phyloP scores from a whole-genome alignment of 2,113 vertebrate genomes.

The Aramus guarauna region DNA sequence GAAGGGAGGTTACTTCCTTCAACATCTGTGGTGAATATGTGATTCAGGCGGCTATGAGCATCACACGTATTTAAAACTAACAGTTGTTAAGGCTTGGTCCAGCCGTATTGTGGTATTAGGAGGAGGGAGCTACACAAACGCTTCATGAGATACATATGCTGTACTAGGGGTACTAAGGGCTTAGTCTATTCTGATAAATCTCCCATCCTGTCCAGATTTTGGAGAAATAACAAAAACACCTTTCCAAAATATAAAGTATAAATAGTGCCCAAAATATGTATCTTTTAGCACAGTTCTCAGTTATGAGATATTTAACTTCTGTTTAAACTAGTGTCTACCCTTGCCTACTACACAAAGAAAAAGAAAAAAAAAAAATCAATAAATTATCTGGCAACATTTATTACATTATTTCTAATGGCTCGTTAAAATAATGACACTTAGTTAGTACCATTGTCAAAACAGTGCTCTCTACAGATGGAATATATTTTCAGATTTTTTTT shows the following conservation, averaged over 20 bases:
- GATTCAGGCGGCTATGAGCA: constrained; percentile 17
- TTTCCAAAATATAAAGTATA: neutral
- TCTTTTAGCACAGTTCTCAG: neutral
- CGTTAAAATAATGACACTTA: neutral
- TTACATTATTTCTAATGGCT: constrained; percentile 5
- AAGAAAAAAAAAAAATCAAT: neutral
- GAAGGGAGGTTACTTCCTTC: constrained; percentile 42
- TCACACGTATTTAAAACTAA: constrained; percentile 46
- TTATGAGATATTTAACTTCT: neutral
- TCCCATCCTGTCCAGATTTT: neutral
- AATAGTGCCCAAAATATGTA: neutral
- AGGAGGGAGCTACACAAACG: constrained; percentile 53
- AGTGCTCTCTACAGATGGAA: neutral
- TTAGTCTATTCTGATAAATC: neutral
- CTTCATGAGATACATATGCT: constrained; percentile 56
- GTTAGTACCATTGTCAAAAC: neutral
- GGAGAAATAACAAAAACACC: neutral
- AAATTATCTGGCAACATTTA: constrained; percentile 7
- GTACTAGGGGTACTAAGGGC: neutral
- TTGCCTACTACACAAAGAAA: neutral
- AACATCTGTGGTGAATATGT: constrained; percentile 54
- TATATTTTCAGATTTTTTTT: neutral
- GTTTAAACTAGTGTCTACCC: neutral
- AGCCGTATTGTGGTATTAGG: constrained; percentile 51
- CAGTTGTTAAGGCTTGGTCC: constrained; percentile 41